Percentiles rank a stretch among this genome's conserved stretches.
Evolutionary conservation across 2,113 vertebrate species (phyloP).

Genomic region (Menura novaehollandiae): DNA sequence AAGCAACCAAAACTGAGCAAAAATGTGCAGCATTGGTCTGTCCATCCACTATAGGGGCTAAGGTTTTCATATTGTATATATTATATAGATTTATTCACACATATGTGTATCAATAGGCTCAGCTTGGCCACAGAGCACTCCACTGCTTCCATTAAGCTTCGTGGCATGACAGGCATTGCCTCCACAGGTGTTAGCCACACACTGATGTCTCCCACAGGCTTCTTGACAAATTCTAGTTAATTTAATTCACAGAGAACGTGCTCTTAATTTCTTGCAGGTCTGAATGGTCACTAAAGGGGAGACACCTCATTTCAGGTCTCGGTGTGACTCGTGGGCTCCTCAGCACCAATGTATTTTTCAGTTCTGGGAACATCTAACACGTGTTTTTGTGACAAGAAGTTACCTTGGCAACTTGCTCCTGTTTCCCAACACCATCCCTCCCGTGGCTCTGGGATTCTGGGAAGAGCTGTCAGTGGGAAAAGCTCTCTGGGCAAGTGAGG

Average conservation of each 20-base stretch:
- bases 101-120: neutral
- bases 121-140: neutral
- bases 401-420: neutral
- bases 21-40: neutral
- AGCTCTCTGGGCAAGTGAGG: neutral
- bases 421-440: neutral
- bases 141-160: neutral
- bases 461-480: neutral
- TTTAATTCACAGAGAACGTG: neutral
- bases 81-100: neutral
- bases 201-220: neutral
- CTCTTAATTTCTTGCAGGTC: neutral
- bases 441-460: neutral
- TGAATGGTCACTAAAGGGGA: neutral
- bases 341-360: neutral
- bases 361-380: neutral
- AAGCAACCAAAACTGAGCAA: neutral
- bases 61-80: neutral
- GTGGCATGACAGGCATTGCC: neutral
- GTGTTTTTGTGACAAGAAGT: neutral
- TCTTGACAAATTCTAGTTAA: neutral
- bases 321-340: neutral
- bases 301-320: neutral
- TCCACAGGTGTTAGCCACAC: neutral
- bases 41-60: fast-evolving